phyloP scores from a whole-genome alignment of 1,140 invertebrate species.

The Phymastichus coffea region DNA sequence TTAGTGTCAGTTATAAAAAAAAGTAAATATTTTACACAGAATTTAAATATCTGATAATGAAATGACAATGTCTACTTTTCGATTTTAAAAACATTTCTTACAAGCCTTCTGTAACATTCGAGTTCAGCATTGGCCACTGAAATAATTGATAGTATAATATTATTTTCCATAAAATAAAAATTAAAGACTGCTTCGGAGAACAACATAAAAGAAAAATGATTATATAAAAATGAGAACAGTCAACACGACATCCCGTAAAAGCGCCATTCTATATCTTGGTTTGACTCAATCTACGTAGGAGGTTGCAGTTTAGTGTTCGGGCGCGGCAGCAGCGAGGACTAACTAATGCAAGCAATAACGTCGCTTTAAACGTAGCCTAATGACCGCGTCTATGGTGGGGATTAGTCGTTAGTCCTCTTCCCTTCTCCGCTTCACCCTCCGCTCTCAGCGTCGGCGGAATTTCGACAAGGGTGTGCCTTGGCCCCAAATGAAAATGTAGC shows the following conservation, averaged over 20 bases:
- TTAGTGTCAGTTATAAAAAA: no score
- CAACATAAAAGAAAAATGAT: not conserved
- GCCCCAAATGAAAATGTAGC: not conserved
- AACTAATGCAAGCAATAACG: conserved; percentile 28
- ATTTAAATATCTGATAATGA: no score
- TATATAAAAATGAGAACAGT: not conserved
- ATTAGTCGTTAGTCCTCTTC: conserved; percentile 8
- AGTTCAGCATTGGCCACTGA: no score
- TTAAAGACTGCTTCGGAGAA: not conserved
- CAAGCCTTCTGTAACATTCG: no score
- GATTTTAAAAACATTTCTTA: no score
- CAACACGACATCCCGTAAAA: no score
- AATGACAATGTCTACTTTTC: no score
- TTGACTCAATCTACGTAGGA: not conserved
- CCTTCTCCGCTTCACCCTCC: not conserved
- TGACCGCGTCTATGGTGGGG: conserved; percentile 6
- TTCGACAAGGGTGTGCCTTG: not conserved
- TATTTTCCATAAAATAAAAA: no score
- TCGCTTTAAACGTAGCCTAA: conserved; percentile 19
- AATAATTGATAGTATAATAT: no score
- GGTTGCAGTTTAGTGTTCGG: not conserved
- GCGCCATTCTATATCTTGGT: no score
- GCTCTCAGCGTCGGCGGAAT: not conserved
- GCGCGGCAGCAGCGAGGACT: not conserved
- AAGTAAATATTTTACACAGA: no score